Evolutionary conservation across 2,113 vertebrate species (phyloP), one percentile per base, ranked within the genome.

Genomic region (Corythornis madagascariensis): DNA sequence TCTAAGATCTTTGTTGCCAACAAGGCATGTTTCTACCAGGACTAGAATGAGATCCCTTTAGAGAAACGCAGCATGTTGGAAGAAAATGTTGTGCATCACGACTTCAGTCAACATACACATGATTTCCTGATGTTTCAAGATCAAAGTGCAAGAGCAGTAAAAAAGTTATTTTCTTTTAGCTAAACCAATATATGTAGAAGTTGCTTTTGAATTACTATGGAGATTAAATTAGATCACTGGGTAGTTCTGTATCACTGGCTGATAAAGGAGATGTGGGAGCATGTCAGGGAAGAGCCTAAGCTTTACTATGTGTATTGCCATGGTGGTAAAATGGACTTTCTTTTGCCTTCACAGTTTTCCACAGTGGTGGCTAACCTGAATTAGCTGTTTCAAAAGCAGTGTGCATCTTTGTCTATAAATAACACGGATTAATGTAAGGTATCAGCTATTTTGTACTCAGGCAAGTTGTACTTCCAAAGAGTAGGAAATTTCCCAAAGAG

Each of bases 381-480:
- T 85, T 79, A 87, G n/a, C 74, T 79, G 12, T 73, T 95, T 91
- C 63, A 82, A 79, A 91, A 87, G 48, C 66, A 76, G 9, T 33
- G 48, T 81, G 52, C 28, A 28, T 48, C 90, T 93, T 84, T 78
- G 14, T 92, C 45, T 79, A 22, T n/a, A 2, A 4, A 18, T 79
- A 81, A 31, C 65, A 69, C 57, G 60, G 53, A 90, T 28, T 61
- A 61, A 61, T 26, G 10, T 16, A 61, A 87, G 78, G 66, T 69
- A 89, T 91, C 78, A 88, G 78, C 50, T 87, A 35, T 66, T 93
- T 85, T 70, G 67, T 73, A 76, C 85, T 92, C 55, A 45, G 59
- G 67, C 63, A 82, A 92, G 50, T 33, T 48, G 20, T 38, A 38
- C 38, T 38, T 38, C 38, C 38, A 38, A 38, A 38, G 38, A 38